Base-by-base conservation (phyloP, 1,140 invertebrate species). In the Drosophila elegans region DNA sequence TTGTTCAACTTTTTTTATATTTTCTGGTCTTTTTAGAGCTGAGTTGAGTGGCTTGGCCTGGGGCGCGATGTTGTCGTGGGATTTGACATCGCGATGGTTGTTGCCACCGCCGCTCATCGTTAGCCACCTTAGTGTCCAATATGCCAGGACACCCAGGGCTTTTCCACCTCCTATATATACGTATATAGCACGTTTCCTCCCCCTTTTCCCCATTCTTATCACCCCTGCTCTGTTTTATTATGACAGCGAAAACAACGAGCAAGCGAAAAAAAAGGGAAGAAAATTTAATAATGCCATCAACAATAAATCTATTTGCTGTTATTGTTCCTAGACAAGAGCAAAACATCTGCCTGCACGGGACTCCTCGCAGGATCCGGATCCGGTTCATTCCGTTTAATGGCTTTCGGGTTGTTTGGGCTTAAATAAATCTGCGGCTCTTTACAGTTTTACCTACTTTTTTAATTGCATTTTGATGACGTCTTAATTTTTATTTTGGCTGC, bases 401-500 rank as follows among this genome's bases (percentile, higher is more conserved):
- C 39, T 69, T 72, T 71, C 66, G 48, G 25, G 56, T 29, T 71
- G 48, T 46, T 72, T 49, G 57, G 83, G 69, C 78, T 86, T 88
- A 76, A 88, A 86, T 88, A 88, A 86, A 88, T 86, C 79, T 88
- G 83, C 79, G 69, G 78, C 82, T 82, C 71, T 88, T 86, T 86
- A 82, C 78, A 76, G 73, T 88, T 86, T 88, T 83, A 83, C 83
- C 83, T 83, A 88, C 83, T 83, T 78, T 86, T 86, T 88, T 88
- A 88, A 88, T 88, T 88, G 83, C 83, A 89, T 88, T 88, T 88
- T 88, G 83, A 88, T 88, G 83, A 89, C 79, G 83, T 83, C 84
- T 88, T 88, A 88, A 88, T 88, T 89, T 89, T 88, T 89, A 88
- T 88, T 88, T 81, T 55, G 61, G 61, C 51, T 57, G 36, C 56